These are phyloP conservation scores for Dipodomys merriami DNA, from an alignment of 2,113 vertebrate species.

Conservation along the genomic window DNA sequence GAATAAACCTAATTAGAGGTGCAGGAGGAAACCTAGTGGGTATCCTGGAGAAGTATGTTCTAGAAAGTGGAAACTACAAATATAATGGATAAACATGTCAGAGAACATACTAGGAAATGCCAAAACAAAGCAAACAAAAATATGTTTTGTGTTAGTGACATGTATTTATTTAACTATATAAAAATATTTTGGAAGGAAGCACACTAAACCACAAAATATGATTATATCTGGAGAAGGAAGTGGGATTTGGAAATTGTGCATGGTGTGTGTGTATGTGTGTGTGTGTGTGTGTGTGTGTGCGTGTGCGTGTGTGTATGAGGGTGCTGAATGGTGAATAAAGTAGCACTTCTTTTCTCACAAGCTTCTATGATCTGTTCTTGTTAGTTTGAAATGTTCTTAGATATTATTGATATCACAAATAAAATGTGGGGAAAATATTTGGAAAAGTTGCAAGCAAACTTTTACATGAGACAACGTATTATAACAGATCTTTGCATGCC, in stretches of 20 bases:
- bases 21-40: not conserved
- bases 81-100: not conserved
- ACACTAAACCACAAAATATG: not conserved
- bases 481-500: not conserved
- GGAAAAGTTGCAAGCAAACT: slow-evolving; percentile 5
- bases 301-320: not conserved
- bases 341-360: not conserved
- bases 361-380: not conserved
- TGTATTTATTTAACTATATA: not conserved
- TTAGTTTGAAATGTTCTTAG: not conserved
- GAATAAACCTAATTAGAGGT: not conserved
- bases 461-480: not conserved
- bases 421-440: not conserved
- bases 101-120: not conserved
- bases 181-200: not conserved
- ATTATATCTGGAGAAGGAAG: not conserved
- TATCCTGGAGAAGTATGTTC: not conserved
- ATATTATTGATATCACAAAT: not conserved
- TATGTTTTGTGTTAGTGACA: not conserved
- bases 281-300: not conserved
- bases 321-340: not conserved
- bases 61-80: not conserved
- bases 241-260: not conserved
- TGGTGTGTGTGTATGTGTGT: not conserved
- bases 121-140: slow-evolving; percentile 21